These are phyloP conservation scores for Halisarca cf. caerulea DNA, from an alignment of 37 sponge, comb jelly and placozoan species.

Conservation along the genomic window DNA sequence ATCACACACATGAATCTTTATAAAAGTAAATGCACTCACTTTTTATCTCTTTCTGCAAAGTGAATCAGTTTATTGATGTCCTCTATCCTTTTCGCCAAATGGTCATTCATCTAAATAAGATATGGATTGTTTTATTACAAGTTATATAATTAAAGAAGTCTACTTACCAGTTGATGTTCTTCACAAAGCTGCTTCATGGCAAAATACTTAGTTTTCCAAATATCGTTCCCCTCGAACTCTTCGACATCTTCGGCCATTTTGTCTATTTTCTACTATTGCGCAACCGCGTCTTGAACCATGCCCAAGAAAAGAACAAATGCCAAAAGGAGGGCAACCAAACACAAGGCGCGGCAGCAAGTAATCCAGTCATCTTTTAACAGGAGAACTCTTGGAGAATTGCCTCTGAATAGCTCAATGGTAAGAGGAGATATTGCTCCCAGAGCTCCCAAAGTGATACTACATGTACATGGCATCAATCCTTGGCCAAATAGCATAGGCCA, in stretches of 20 bases:
- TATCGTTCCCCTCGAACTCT: background rate
- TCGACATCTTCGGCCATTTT: background rate
- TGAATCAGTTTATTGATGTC: conserved; percentile 46
- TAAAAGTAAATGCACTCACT: conserved; percentile 12
- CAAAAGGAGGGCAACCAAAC: conserved; percentile 94
- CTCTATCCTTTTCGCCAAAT: conserved; percentile 33
- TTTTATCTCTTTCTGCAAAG: conserved; percentile 56
- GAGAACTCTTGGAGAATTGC: conserved; percentile 57
- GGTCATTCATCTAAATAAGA: conserved; percentile 46
- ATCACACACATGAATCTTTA: background rate
- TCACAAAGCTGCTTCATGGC: conserved; percentile 65
- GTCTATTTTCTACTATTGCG: background rate
- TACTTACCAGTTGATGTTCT: conserved; percentile 61
- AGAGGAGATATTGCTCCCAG: too few species aligned
- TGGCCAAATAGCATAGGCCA: too few species aligned
- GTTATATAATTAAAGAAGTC: background rate
- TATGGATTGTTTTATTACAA: background rate
- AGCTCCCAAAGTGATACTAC: too few species aligned
- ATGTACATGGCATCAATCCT: too few species aligned
- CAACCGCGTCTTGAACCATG: conserved; percentile 45
- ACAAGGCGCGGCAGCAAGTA: conserved; percentile 79
- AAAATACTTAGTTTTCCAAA: conserved; percentile 45
- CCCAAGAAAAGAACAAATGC: conserved; percentile 98
- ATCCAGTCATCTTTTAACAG: conserved; percentile 62
- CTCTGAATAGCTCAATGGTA: conserved; percentile 81